These are phyloP conservation scores for Chrysina gloriosa DNA, from an alignment of 2,888 invertebrate genomes.

Conservation along the genomic window DNA sequence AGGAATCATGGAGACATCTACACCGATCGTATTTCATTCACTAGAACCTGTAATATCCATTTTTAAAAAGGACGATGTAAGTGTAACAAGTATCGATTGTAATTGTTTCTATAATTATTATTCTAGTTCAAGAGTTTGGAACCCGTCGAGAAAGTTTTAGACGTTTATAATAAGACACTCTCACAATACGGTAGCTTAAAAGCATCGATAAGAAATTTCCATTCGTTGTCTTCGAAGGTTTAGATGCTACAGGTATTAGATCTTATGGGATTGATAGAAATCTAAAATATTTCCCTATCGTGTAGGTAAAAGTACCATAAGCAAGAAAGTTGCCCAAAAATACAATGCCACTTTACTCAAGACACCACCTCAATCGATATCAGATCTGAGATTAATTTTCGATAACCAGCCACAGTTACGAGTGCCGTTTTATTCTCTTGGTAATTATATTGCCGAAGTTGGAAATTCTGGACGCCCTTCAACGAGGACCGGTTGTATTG, in stretches of 20 bases:
- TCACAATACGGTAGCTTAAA: constrained; percentile 24
- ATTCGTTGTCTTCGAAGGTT: constrained; percentile 65
- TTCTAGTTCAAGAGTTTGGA: constrained; percentile 44
- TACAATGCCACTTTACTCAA: constrained; percentile 56
- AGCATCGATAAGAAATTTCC: constrained; percentile 56
- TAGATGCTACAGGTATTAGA: constrained; percentile 64
- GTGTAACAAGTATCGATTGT: constrained; percentile 6
- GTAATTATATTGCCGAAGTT: constrained; percentile 66
- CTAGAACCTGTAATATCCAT: constrained; percentile 50
- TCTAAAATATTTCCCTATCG: background rate
- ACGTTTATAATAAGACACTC: constrained; percentile 53
- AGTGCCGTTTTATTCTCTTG: constrained; percentile 64
- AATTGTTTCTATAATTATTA: background rate
- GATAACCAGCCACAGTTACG: constrained; percentile 58
- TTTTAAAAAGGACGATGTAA: constrained; percentile 50
- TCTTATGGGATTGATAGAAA: background rate
- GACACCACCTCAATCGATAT: constrained; percentile 63
- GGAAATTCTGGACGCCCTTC: constrained; percentile 57
- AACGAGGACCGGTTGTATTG: constrained; percentile 62
- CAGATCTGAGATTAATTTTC: constrained; percentile 59
- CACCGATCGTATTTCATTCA: constrained; percentile 49
- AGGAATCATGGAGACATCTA: background rate
- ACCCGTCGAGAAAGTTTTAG: constrained; percentile 53
- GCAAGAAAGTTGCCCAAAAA: constrained; percentile 57
- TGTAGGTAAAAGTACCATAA: constrained; percentile 64